These are phyloP conservation scores for Calliopsis andreniformis DNA, from an alignment of 1,140 invertebrate genomes.

Conservation along the genomic window DNA sequence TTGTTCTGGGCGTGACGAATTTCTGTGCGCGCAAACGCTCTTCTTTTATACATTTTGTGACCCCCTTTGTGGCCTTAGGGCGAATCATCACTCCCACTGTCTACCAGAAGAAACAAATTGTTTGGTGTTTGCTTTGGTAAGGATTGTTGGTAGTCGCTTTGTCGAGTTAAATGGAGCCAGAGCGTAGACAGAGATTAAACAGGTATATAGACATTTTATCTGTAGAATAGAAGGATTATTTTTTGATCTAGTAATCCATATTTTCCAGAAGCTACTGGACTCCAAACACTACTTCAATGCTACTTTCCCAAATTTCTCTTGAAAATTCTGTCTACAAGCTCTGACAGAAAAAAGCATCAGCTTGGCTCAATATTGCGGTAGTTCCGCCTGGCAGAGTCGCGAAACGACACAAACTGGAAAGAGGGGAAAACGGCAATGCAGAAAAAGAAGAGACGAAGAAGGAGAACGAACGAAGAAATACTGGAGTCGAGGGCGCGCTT, in stretches of 20 bases:
- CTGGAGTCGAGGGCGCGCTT: constrained; percentile 34
- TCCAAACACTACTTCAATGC: too few relatives aligned
- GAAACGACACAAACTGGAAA: constrained; percentile 46
- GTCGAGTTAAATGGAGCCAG: too few relatives aligned
- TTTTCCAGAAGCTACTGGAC: too few relatives aligned
- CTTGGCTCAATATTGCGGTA: constrained; percentile 47
- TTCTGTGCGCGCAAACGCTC: constrained; percentile 4
- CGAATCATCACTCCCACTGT: background rate
- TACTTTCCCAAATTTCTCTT: too few relatives aligned
- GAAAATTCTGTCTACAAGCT: too few relatives aligned
- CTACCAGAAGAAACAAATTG: background rate
- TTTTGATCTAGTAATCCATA: too few relatives aligned
- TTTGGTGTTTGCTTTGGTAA: background rate
- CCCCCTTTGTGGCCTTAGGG: too few relatives aligned
- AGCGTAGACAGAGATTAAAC: too few relatives aligned
- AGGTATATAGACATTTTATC: too few relatives aligned
- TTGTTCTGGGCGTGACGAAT: constrained; percentile 36
- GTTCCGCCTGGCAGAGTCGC: constrained; percentile 58
- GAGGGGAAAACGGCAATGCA: constrained; percentile 43
- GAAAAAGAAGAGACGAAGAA: constrained; percentile 15
- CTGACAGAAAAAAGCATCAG: constrained; percentile 42
- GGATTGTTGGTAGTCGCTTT: too few relatives aligned
- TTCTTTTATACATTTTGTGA: background rate
- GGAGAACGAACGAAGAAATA: constrained; percentile 54
- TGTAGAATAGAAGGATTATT: too few relatives aligned